Evolutionary conservation across 2,797 vertebrate genomes (phyloP).

Genomic region (Enteromius anoplus): DNA sequence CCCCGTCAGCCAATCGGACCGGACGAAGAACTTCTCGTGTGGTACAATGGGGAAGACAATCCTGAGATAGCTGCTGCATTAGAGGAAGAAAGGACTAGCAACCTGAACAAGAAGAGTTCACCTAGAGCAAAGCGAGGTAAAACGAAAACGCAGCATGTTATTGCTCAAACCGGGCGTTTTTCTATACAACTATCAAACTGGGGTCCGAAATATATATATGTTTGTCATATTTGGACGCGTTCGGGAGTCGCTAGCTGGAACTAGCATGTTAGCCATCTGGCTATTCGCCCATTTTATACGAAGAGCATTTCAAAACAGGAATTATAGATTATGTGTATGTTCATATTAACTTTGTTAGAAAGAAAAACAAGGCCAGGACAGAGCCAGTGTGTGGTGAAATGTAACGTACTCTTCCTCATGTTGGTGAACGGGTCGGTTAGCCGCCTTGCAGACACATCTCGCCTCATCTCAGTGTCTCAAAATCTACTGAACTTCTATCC

Average conservation of each 20-base stretch:
- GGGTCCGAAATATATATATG: background rate
- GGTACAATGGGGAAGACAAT: conserved; percentile 97
- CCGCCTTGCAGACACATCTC: conserved; percentile 8
- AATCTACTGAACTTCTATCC: background rate
- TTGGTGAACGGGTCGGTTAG: conserved; percentile 16
- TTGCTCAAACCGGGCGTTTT: background rate
- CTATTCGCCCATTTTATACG: conserved; percentile 4
- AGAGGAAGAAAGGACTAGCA: conserved; percentile 93
- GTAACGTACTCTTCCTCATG: background rate
- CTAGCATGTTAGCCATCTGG: conserved; percentile 46
- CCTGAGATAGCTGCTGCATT: conserved; percentile 97
- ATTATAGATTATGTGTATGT: background rate
- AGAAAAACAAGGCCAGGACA: background rate
- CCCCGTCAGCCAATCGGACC: conserved; percentile 90
- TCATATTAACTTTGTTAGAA: background rate
- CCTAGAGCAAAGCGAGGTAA: conserved; percentile 87
- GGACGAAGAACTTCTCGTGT: conserved; percentile 92
- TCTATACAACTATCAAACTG: background rate
- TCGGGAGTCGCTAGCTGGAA: conserved; percentile 38
- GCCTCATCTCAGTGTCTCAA: conserved; percentile 1
- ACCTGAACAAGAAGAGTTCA: conserved; percentile 84
- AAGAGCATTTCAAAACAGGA: background rate
- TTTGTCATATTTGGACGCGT: background rate
- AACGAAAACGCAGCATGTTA: background rate
- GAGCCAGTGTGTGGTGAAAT: background rate